Percentiles rank a stretch among this genome's conserved stretches.
Conservation (phyloP, 35 echinoderm and acorn worm species). For the Diadema setosum region DNA sequence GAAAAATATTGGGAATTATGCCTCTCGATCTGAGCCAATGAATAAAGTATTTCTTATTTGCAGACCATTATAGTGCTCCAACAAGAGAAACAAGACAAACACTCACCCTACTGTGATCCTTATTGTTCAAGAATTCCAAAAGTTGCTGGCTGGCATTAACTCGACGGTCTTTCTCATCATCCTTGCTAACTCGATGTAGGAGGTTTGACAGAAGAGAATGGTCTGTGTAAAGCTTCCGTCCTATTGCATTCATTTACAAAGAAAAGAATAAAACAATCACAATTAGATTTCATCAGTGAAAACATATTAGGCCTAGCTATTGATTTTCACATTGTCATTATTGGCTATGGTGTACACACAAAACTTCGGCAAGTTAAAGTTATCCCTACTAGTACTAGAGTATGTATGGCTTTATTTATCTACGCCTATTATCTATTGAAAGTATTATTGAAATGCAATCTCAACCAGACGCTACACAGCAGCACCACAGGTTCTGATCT, state of each 20-base stretch:
- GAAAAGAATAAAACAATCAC: neutral
- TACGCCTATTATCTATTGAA: no score
- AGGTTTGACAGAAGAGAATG: conserved; percentile 45
- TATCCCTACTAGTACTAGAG: no score
- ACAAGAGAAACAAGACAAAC: neutral
- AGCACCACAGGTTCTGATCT: no score
- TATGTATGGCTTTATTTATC: no score
- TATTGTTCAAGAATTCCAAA: conserved; percentile 41
- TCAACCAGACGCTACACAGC: no score
- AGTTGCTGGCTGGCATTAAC: conserved; percentile 36
- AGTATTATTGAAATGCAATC: no score
- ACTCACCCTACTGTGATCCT: conserved; percentile 61
- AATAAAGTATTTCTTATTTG: neutral
- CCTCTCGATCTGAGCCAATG: neutral
- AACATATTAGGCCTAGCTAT: no score
- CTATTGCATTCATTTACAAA: neutral
- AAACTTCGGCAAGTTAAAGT: no score
- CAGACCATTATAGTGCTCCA: neutral
- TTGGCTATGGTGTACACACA: no score
- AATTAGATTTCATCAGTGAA: neutral
- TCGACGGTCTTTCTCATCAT: conserved; percentile 64
- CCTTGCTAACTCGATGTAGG: conserved; percentile 51
- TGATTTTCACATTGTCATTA: no score
- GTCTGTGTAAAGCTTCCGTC: conserved; percentile 73
- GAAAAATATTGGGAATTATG: neutral